Base-by-base conservation (phyloP, 1,140 invertebrate species). In the Drosophila repleta region DNA sequence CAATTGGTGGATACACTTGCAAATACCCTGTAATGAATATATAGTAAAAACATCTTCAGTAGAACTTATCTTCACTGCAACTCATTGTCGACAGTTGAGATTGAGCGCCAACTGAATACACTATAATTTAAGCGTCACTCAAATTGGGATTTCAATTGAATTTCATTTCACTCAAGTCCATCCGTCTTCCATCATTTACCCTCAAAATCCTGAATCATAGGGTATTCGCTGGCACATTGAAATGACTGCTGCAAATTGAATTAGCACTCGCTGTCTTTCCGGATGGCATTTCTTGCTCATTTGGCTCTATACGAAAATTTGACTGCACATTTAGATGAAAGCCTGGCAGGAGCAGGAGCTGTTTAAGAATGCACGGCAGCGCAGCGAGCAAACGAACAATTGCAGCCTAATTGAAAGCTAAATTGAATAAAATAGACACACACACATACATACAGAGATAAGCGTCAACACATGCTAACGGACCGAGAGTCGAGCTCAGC, bases 321-420 rank as follows among this genome's bases (percentile, higher is more conserved):
- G 61, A 65, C 49, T 69, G 57, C 49, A 63, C 39, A 69, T 69
- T 69, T 62, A 63, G 45, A 39, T 53, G 13, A 21, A 10, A 55
- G 41, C 24, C 41, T 46, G 32, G 13, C 53, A 37, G 13, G 13
- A 15, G 21, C 18, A 20, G 6, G 35, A 57, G 48, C 84, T 88
- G 76, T 79, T 88, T 88, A 74, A 74, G 73, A 83, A 88, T 88
- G 83, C 83, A 88, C 76, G 69, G 49, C 66, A 69, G 55, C 74
- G 77, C 52, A 61, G 61, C 76, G 84, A 81, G 73, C 68, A 71
- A 64, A 64, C 83, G 83, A 88, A 88, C 83, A 88, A 88, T 88
- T 88, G 83, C 79, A 88, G 83, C 76, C 83, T 88, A 88, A 88
- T 88, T 88, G 83, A 88, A 88, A 88, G 83, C 83, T 88, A 88